Percentiles rank a stretch among this genome's conserved stretches.
Conservation (phyloP, 2,888 invertebrate genomes). For the Thumatha senex region DNA sequence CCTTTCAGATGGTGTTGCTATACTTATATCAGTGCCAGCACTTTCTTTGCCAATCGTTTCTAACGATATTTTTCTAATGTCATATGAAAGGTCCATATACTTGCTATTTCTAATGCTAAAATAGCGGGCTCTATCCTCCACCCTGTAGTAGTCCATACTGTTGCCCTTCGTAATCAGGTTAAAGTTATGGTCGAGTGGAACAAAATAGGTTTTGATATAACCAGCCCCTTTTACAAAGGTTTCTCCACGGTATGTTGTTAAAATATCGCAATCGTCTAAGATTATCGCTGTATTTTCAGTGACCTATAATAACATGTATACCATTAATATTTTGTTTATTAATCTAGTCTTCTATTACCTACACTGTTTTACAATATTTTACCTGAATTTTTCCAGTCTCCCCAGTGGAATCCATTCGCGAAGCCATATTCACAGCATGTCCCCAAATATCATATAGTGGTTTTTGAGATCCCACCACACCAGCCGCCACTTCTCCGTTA, state of each 20-base stretch:
- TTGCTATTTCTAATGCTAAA: slow-evolving; percentile 48
- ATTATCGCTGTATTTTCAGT: slow-evolving; percentile 88
- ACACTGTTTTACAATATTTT: too few species aligned
- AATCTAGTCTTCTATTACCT: too few species aligned
- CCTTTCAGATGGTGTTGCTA: slow-evolving; percentile 2
- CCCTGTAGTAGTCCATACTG: slow-evolving; percentile 54
- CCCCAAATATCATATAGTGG: slow-evolving; percentile 99
- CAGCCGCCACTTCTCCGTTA: slow-evolving; percentile 95
- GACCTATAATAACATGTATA: slow-evolving; percentile 66
- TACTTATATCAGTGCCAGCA: slow-evolving; percentile 15
- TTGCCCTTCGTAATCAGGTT: slow-evolving; percentile 73
- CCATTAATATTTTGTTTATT: background rate
- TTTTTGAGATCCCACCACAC: slow-evolving; percentile 96
- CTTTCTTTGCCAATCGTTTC: slow-evolving; percentile 34
- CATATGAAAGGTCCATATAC: slow-evolving; percentile 36
- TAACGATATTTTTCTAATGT: slow-evolving; percentile 39
- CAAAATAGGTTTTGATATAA: slow-evolving; percentile 88
- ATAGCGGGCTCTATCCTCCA: slow-evolving; percentile 50
- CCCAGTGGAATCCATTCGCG: slow-evolving; percentile 97
- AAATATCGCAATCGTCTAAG: slow-evolving; percentile 86
- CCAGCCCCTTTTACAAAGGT: slow-evolving; percentile 89
- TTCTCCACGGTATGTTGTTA: slow-evolving; percentile 87
- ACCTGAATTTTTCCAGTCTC: slow-evolving; percentile 91
- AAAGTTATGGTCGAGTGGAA: slow-evolving; percentile 85
- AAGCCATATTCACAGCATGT: slow-evolving; percentile 97